Conservation (phyloP, 2,888 invertebrate genomes). For the Trachelus iudaicus region DNA sequence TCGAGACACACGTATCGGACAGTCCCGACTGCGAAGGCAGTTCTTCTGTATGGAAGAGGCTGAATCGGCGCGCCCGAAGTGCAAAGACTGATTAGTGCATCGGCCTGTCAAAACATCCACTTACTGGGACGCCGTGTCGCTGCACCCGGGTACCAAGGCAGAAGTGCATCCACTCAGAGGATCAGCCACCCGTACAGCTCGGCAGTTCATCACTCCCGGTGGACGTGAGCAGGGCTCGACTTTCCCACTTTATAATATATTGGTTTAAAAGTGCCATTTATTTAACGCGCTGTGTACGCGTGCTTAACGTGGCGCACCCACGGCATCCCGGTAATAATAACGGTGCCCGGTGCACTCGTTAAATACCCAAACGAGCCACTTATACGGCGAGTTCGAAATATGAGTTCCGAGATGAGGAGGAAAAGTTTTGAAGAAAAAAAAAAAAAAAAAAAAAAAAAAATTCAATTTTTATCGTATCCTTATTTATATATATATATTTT, state of each 20-base stretch:
- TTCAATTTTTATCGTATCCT: too few relatives aligned
- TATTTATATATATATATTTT: fast-evolving
- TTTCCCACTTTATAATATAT: constrained; percentile 53
- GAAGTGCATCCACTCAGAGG: constrained; percentile 18
- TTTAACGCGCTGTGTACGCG: constrained; percentile 54
- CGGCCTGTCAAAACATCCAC: constrained; percentile 58
- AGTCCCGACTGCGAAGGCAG: not conserved
- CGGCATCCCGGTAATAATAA: constrained; percentile 55
- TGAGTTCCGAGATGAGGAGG: not conserved
- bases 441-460: too few relatives aligned
- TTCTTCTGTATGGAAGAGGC: not conserved
- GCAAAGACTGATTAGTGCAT: constrained; percentile 61
- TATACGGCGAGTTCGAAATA: not conserved
- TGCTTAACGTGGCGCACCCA: constrained; percentile 29
- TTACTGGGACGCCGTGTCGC: constrained; percentile 18
- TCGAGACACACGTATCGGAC: not conserved
- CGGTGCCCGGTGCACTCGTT: constrained; percentile 25
- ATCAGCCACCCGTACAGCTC: constrained; percentile 54
- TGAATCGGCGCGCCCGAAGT: constrained; percentile 42
- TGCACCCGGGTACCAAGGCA: not conserved
- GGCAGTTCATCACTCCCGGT: constrained; percentile 60
- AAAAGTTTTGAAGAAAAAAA: too few relatives aligned
- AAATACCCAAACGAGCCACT: not conserved
- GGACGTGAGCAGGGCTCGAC: constrained; percentile 28
- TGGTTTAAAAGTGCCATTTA: constrained; percentile 63